Evolutionary conservation across 2,113 vertebrate genomes (phyloP).

Genomic region (Capra hircus): DNA sequence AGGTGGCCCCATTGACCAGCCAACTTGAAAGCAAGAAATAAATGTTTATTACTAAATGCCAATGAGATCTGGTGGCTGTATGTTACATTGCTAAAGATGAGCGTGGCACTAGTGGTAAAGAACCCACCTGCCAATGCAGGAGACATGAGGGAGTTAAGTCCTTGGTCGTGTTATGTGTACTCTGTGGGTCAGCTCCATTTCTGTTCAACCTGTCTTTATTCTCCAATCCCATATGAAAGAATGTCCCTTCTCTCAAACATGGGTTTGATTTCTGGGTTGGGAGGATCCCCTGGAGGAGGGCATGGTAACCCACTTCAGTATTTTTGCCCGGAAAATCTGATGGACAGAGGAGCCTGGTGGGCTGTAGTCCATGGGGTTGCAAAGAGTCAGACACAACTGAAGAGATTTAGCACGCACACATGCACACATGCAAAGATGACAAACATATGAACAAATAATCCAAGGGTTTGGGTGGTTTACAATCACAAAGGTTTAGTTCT

Average conservation of each 20-base stretch:
- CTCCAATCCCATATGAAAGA: background rate
- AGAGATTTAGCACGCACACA: background rate
- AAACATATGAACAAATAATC: background rate
- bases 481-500: background rate
- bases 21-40: slow-evolving; percentile 27
- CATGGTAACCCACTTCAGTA: background rate
- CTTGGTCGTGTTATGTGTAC: background rate
- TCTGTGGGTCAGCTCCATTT: background rate
- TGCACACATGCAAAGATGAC: background rate
- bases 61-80: background rate
- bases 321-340: background rate
- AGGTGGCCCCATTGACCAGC: background rate
- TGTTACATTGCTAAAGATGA: background rate
- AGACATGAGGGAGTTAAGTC: background rate
- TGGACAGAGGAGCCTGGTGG: background rate
- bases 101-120: background rate
- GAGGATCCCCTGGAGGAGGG: background rate
- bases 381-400: background rate
- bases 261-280: background rate
- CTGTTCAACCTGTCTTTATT: background rate
- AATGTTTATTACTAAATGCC: background rate
- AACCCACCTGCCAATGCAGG: background rate
- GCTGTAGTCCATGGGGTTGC: background rate
- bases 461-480: background rate
- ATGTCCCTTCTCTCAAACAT: background rate